Percentiles rank a stretch among this genome's conserved stretches.
Conservation (phyloP, 2,797 vertebrate genomes). For the Syngnathus rostellatus region DNA sequence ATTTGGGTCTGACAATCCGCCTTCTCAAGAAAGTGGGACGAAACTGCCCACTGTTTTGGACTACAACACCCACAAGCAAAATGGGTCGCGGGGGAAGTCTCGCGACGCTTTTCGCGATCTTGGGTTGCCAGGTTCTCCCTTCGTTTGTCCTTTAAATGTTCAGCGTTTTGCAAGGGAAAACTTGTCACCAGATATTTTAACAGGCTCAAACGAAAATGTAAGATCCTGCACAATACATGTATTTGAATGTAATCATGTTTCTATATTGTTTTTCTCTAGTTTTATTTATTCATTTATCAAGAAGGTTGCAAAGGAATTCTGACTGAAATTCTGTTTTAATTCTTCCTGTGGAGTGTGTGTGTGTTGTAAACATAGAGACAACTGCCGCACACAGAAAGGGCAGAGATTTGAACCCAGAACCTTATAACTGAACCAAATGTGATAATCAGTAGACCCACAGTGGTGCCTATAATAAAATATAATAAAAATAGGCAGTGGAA, state of each 20-base stretch:
- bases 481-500: no score
- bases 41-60: conserved; percentile 40
- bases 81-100: conserved; percentile 10
- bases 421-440: no score
- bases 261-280: background rate
- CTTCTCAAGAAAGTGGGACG: conserved; percentile 34
- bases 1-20: conserved; percentile 26
- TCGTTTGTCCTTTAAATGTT: background rate
- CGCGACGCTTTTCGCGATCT: conserved; percentile 39
- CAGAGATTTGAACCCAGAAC: no score
- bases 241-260: background rate
- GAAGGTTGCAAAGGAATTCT: background rate
- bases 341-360: no score
- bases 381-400: no score
- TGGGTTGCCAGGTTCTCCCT: conserved; percentile 52
- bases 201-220: background rate
- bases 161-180: background rate
- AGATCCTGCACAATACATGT: background rate
- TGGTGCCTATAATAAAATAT: no score
- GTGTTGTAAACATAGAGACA: no score
- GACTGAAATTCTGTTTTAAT: no score
- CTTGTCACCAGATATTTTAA: background rate
- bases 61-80: conserved; percentile 45
- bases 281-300: background rate
- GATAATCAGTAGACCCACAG: no score